Evolutionary conservation across 2,797 vertebrate species (phyloP).

Genomic region (Enteromius argenteus): DNA sequence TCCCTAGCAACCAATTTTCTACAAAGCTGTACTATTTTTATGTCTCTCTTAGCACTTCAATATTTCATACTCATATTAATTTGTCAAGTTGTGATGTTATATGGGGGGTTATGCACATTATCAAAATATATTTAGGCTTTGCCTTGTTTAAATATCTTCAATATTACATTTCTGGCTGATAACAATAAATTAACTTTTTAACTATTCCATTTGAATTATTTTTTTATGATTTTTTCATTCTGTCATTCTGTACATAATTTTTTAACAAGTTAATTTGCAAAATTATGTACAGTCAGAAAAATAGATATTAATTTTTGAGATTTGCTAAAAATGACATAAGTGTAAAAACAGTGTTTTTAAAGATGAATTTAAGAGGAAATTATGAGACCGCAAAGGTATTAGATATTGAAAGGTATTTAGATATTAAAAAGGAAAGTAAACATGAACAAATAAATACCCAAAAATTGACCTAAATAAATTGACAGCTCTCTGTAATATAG

Average conservation of each 20-base stretch:
- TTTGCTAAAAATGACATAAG: background rate
- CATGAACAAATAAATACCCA: background rate
- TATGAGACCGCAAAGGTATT: background rate
- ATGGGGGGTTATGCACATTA: background rate
- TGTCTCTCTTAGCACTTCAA: background rate
- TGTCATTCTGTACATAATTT: background rate
- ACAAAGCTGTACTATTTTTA: background rate
- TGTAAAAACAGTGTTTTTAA: background rate
- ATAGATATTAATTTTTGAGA: too few relatives aligned
- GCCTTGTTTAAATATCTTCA: background rate
- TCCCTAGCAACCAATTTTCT: conserved; percentile 7
- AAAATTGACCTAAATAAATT: background rate
- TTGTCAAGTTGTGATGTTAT: background rate
- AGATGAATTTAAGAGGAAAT: background rate
- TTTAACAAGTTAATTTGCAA: background rate
- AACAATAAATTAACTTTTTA: background rate
- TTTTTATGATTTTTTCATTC: background rate
- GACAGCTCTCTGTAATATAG: background rate
- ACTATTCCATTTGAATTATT: background rate
- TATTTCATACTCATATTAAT: background rate
- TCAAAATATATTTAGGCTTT: background rate
- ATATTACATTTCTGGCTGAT: background rate
- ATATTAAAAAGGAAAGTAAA: background rate
- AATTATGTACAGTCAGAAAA: background rate
- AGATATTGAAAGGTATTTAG: background rate